Conservation (phyloP, 1,140 invertebrate genomes). For the Antheraea mylitta region DNA sequence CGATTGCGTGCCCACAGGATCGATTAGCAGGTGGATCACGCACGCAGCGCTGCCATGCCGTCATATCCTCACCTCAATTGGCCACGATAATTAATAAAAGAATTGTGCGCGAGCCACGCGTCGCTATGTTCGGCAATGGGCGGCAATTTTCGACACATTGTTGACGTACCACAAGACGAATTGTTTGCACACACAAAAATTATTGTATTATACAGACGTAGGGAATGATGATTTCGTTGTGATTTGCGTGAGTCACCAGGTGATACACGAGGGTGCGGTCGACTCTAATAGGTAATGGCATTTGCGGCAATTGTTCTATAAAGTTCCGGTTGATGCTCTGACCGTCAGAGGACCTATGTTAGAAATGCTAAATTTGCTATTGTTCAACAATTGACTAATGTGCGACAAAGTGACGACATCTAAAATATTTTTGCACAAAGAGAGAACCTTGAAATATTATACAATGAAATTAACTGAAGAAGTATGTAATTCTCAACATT, state of each 20-base stretch:
- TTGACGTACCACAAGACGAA: constrained; percentile 45
- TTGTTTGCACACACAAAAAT: constrained; percentile 4
- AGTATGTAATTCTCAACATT: too few species aligned
- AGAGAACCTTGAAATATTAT: background rate
- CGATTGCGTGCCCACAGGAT: constrained; percentile 52
- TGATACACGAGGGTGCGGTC: background rate
- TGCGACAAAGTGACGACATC: background rate
- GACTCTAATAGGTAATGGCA: background rate
- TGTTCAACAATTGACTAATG: background rate
- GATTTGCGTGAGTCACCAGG: background rate
- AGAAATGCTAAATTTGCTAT: background rate
- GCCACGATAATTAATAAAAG: constrained; percentile 74
- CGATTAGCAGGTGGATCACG: constrained; percentile 64
- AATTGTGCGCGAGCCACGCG: constrained; percentile 59
- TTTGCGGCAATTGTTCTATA: constrained; percentile 1
- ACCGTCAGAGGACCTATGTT: background rate
- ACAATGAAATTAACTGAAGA: background rate
- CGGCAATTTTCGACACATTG: constrained; percentile 51
- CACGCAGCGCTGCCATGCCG: constrained; percentile 56
- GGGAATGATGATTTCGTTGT: background rate
- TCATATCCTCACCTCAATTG: constrained; percentile 73
- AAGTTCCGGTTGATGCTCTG: background rate
- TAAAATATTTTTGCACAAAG: background rate
- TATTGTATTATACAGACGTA: background rate
- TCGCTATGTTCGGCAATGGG: constrained; percentile 63